These are phyloP conservation scores for Stylophora pistillata DNA, from an alignment of 64 coral and sea anemone species.

Conservation along the genomic window DNA sequence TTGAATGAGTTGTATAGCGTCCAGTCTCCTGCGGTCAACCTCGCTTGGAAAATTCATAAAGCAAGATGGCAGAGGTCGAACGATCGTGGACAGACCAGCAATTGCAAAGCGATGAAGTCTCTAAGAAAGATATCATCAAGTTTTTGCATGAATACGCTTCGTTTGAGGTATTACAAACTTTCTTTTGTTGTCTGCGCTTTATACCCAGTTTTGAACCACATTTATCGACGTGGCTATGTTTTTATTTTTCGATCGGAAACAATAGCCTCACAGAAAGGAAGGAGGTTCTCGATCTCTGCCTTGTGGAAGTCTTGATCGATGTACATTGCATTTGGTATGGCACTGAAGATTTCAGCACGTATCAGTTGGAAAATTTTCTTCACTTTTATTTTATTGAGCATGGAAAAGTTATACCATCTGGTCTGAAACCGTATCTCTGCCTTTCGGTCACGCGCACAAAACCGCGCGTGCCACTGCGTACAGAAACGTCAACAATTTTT, in stretches of 20 bases:
- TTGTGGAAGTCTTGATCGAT: too few species aligned
- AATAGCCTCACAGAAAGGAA: neutral
- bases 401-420: too few species aligned
- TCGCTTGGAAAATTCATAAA: slow-evolving; percentile 28
- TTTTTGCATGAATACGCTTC: slow-evolving; percentile 89
- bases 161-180: slow-evolving; percentile 54
- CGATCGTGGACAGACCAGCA: slow-evolving; percentile 76
- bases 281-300: too few species aligned
- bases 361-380: too few species aligned
- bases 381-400: too few species aligned
- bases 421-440: too few species aligned
- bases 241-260: neutral
- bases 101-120: slow-evolving; percentile 80
- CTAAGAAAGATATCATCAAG: slow-evolving; percentile 97
- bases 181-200: neutral
- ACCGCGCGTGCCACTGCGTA: too few species aligned
- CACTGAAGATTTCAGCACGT: too few species aligned
- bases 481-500: too few species aligned
- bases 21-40: slow-evolving; percentile 17
- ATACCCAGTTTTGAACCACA: neutral
- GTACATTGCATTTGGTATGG: too few species aligned
- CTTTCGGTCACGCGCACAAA: too few species aligned
- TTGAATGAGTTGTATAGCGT: neutral
- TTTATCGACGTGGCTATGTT: neutral
- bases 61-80: slow-evolving; percentile 75